Base-by-base conservation (phyloP, 2,888 invertebrate species). In the Sthenelais limicola region DNA sequence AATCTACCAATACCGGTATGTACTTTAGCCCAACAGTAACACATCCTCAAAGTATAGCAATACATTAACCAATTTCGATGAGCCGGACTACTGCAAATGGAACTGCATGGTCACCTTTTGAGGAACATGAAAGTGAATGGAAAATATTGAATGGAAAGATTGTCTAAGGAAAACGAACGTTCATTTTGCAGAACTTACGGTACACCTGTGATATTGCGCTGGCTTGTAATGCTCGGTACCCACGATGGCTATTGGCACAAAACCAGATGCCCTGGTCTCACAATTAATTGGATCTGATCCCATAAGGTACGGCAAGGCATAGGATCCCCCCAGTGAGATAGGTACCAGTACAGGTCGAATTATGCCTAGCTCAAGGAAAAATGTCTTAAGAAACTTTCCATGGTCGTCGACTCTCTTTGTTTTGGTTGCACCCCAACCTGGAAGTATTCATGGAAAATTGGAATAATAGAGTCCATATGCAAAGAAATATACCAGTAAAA, bases 251-350 rank as follows among this genome's bases (percentile, higher is more conserved):
- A 89, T 82, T 12, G 89, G 86, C 0, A 89, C 80, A 74, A 82
- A 89, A 0, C 88, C 90, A n/a, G 80, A 77, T 30, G 86, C 76
- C 21, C 80, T 71, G 2, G 76, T 58, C 9, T 49, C 48, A 26
- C 80, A 80, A 32, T 71, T 75, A n/a, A 74, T 74, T 9, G 87
- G 84, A 1, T 30, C 30, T 54, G 76, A 77, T 38, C 82, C 78
- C 74, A 86, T 82, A 33, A 90, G 72, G 77, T 84, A 88, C 0
- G 88, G 88, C 28, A 90, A 78, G 5, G 89, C 82, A 78, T 84
- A 90, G 3, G 77, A 68, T 1, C 90, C 90, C 78, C 89, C 89
- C 89, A 89, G 88, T 1, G 90, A 90, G 0, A 90, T 90, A 54
- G 88, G 87, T 3, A 90, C 84, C 24, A 90, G 78, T 2, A 90